phyloP scores from a whole-genome alignment of 2,113 vertebrate genomes.

The Myiozetetes cayanensis region DNA sequence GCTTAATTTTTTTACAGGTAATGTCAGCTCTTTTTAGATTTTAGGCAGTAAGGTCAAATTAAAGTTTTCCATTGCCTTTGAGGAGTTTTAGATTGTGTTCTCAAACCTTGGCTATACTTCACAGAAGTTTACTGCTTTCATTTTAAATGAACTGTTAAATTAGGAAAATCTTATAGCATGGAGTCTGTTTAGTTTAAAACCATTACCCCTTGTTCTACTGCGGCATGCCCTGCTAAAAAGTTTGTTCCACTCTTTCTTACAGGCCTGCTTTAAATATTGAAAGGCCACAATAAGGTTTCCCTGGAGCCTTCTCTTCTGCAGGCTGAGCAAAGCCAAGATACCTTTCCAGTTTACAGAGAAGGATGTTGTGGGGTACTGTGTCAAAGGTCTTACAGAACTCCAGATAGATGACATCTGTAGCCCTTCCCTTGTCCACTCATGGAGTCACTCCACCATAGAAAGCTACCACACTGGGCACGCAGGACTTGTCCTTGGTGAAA shows the following conservation, averaged over 20 bases:
- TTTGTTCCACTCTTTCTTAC: not conserved
- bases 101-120: not conserved
- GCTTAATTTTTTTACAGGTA: not conserved
- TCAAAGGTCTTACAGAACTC: not conserved
- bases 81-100: not conserved
- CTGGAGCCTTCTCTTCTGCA: not conserved
- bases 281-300: not conserved
- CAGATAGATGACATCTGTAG: not conserved
- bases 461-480: not conserved
- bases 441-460: not conserved
- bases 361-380: not conserved
- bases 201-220: accelerated
- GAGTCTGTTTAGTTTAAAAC: not conserved
- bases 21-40: not conserved
- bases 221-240: not conserved
- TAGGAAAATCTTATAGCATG: not conserved
- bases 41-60: not conserved
- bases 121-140: not conserved
- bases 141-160: not conserved
- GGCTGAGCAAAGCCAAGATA: not conserved
- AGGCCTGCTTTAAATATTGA: not conserved
- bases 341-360: not conserved
- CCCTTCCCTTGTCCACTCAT: not conserved
- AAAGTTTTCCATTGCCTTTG: not conserved
- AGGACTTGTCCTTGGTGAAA: not conserved